phyloP scores from a whole-genome alignment of 1,140 invertebrate genomes.

The Heterodera schachtii region DNA sequence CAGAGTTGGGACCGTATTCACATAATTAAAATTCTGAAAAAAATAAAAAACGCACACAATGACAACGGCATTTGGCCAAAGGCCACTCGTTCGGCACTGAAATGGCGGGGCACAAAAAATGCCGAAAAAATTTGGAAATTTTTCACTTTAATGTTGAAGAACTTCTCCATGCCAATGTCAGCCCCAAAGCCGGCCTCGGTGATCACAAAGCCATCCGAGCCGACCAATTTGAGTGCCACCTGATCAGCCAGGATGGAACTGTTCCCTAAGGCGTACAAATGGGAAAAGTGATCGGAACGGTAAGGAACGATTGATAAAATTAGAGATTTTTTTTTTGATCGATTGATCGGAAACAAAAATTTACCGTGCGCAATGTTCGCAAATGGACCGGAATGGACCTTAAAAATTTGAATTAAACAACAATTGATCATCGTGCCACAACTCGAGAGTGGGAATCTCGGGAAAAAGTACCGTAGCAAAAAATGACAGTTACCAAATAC shows the following conservation, averaged over 20 bases:
- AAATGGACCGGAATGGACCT: constrained; percentile 82
- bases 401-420: no score
- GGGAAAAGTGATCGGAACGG: not conserved
- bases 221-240: constrained; percentile 90
- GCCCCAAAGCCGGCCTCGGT: constrained; percentile 98
- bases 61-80: constrained; percentile 85
- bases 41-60: constrained; percentile 72
- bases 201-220: constrained; percentile 85
- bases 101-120: not conserved
- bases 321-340: no score
- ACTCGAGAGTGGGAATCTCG: no score
- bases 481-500: no score
- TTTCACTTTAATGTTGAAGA: constrained; percentile 83
- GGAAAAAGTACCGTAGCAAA: no score
- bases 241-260: constrained; percentile 93
- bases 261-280: constrained; percentile 82
- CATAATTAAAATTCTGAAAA: no score
- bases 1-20: no score
- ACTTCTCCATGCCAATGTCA: constrained; percentile 98
- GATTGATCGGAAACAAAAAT: no score
- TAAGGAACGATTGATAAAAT: no score
- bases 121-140: not conserved
- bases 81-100: constrained; percentile 76
- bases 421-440: no score
- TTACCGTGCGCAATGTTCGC: constrained; percentile 80